phyloP scores from a whole-genome alignment of 2,888 invertebrate genomes.

The Dryocosmus kuriphilus region DNA sequence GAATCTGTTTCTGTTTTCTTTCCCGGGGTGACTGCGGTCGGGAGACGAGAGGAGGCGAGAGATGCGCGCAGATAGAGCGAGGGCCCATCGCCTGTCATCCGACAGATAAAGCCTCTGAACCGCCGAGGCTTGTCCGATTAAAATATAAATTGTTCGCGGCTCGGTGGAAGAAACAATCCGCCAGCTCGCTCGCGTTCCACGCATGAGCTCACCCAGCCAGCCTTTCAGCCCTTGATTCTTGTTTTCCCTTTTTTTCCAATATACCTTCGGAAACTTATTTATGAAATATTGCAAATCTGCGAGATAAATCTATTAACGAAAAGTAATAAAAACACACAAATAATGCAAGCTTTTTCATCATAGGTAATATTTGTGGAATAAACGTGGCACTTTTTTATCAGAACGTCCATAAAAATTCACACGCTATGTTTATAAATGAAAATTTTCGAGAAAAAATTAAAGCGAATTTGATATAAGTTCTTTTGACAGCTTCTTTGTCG shows the following conservation, averaged over 20 bases:
- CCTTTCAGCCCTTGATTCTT: background rate
- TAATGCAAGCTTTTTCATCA: background rate
- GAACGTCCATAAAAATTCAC: background rate
- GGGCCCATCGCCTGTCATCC: conserved; percentile 67
- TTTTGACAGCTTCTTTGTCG: background rate
- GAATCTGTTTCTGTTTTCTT: conserved; percentile 50
- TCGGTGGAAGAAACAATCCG: conserved; percentile 42
- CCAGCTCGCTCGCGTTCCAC: conserved; percentile 46
- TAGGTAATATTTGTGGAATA: background rate
- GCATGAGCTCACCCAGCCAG: conserved; percentile 17
- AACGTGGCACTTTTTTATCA: background rate
- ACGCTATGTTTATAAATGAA: background rate
- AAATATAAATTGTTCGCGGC: conserved; percentile 58
- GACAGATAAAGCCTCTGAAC: conserved; percentile 66
- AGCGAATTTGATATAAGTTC: background rate
- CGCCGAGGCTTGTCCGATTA: conserved; percentile 57
- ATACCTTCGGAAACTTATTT: background rate
- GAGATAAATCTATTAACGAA: background rate
- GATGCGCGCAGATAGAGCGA: conserved; percentile 60
- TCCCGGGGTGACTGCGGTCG: conserved; percentile 31
- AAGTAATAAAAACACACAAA: background rate
- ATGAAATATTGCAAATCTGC: background rate
- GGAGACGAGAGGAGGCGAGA: conserved; percentile 42
- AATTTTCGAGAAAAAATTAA: background rate
- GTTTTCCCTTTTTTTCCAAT: background rate